Evolutionary conservation across 2,797 vertebrate genomes (phyloP).

Genomic region (Hylomyscus alleni): DNA sequence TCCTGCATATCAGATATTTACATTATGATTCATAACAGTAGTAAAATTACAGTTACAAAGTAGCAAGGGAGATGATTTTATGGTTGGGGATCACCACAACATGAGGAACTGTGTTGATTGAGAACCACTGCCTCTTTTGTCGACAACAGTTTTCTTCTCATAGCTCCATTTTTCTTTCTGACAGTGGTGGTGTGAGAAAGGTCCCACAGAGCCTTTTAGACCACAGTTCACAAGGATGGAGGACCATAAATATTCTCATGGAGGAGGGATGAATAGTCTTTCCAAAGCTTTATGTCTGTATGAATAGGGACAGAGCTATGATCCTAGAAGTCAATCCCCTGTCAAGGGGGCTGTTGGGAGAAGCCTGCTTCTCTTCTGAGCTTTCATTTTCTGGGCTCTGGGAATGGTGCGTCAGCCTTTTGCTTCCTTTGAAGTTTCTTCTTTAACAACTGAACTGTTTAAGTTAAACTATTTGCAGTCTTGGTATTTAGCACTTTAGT

Average conservation of each 20-base stretch:
- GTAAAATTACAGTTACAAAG: not conserved
- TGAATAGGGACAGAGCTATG: not conserved
- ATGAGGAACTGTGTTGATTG: no score
- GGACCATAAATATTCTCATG: not conserved
- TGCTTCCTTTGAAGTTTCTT: not conserved
- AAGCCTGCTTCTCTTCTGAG: not conserved
- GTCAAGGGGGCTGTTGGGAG: not conserved
- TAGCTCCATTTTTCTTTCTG: not conserved
- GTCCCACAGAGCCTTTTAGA: constrained; percentile 4
- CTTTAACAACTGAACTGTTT: constrained; percentile 30
- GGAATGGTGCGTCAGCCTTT: not conserved
- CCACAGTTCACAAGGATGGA: not conserved
- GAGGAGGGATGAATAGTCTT: not conserved
- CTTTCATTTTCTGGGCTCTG: not conserved
- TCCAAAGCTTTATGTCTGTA: not conserved
- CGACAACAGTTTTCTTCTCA: not conserved
- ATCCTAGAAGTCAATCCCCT: not conserved
- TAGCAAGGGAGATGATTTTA: not conserved
- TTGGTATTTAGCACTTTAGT: not conserved
- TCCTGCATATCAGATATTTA: no score
- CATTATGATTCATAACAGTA: no score
- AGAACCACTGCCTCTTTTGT: not conserved
- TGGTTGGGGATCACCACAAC: not conserved
- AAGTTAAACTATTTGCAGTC: not conserved
- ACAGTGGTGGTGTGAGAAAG: not conserved